These are phyloP conservation scores for Hemaris fuciformis DNA, from an alignment of 2,888 invertebrate genomes.

Conservation along the genomic window DNA sequence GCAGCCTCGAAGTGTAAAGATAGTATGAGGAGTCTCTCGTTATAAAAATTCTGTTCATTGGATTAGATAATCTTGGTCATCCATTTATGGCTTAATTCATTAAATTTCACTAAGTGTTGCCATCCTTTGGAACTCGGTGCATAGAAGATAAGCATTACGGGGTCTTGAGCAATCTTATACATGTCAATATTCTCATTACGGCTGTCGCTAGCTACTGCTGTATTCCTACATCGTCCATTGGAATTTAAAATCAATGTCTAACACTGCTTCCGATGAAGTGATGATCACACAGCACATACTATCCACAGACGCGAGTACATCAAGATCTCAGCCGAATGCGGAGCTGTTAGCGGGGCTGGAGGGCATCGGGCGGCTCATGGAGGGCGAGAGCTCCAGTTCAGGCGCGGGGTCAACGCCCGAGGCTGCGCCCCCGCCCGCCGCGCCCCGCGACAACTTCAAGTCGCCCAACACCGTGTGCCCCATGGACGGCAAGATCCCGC, in stretches of 20 bases:
- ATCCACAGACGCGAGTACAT: conserved; percentile 59
- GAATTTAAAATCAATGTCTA: background rate
- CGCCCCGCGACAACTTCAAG: conserved; percentile 80
- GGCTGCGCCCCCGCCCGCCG: conserved; percentile 30
- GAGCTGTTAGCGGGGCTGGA: conserved; percentile 67
- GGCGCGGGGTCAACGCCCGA: conserved; percentile 42
- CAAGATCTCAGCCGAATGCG: conserved; percentile 54
- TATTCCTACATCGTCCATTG: too few relatives aligned
- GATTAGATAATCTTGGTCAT: too few relatives aligned
- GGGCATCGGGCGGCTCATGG: conserved; percentile 63
- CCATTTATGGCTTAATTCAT: too few relatives aligned
- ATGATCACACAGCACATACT: background rate
- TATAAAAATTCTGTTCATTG: too few relatives aligned
- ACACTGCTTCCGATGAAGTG: background rate
- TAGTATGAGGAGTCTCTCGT: too few relatives aligned
- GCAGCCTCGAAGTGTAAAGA: too few relatives aligned
- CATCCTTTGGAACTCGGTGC: too few relatives aligned
- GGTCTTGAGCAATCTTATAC: too few relatives aligned
- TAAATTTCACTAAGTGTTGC: too few relatives aligned
- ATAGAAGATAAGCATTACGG: too few relatives aligned
- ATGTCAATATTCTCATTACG: too few relatives aligned
- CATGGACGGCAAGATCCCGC: conserved; percentile 87
- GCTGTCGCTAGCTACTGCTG: too few relatives aligned
- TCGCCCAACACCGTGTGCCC: conserved; percentile 95
- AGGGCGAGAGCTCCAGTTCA: conserved; percentile 43